A percentile compares a stretch with the other conserved stretches of the same genome.
Evolutionary conservation across 2,888 invertebrate species (phyloP).

Genomic region (Parapristionchus giblindavisi): DNA sequence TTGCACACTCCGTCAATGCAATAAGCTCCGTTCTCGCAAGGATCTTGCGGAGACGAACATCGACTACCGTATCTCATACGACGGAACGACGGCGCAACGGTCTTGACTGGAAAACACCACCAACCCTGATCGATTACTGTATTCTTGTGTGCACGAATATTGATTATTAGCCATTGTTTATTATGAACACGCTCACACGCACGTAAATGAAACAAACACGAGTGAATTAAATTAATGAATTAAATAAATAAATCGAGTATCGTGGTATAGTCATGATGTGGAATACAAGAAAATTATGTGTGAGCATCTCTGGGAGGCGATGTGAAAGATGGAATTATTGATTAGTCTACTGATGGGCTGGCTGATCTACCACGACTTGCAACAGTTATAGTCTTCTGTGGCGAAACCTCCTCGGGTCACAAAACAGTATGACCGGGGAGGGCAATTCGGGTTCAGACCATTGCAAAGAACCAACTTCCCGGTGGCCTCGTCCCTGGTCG

Average conservation of each 20-base stretch:
- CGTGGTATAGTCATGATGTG: conserved; percentile 17
- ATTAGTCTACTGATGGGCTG: not conserved
- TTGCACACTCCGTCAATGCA: conserved; percentile 61
- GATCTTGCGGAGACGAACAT: conserved; percentile 43
- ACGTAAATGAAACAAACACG: not conserved
- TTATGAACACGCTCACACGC: not conserved
- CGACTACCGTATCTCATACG: conserved; percentile 53
- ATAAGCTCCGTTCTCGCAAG: conserved; percentile 25
- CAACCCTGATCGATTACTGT: not conserved
- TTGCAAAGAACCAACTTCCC: conserved; percentile 63
- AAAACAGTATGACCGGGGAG: conserved; percentile 68
- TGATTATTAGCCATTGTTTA: not conserved
- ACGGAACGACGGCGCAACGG: no score
- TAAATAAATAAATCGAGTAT: conserved; percentile 9
- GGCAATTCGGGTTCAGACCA: conserved; percentile 68
- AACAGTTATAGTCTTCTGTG: conserved; percentile 67
- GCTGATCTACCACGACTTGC: conserved; percentile 57
- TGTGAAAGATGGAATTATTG: not conserved
- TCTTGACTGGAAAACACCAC: conserved; percentile 18
- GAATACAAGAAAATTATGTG: not conserved
- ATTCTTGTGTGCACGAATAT: not conserved
- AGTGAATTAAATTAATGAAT: not conserved
- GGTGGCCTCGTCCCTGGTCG: conserved; percentile 54
- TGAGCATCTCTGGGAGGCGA: not conserved
- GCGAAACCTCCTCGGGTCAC: conserved; percentile 67